Evolutionary conservation across 2,888 invertebrate genomes (phyloP).

Genomic region (Syrista parreyssii): DNA sequence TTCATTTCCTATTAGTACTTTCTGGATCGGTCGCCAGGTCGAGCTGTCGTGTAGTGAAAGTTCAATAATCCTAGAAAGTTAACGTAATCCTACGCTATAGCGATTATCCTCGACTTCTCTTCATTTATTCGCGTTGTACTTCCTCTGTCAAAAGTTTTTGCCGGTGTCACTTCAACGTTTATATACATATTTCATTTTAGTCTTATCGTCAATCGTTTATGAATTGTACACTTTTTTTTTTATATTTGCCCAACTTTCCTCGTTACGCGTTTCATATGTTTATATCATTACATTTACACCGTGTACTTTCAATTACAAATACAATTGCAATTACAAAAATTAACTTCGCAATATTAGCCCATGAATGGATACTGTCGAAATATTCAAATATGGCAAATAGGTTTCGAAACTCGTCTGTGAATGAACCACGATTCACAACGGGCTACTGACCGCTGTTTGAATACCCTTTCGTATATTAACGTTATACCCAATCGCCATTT

Average conservation of each 20-base stretch:
- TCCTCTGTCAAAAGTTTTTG: neutral
- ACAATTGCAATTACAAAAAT: too few relatives aligned
- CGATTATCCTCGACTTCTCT: conserved; percentile 41
- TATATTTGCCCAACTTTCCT: too few relatives aligned
- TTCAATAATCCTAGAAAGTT: conserved; percentile 45
- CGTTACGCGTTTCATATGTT: neutral
- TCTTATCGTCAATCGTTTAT: too few relatives aligned
- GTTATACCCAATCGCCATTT: neutral
- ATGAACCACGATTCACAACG: neutral
- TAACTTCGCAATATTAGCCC: neutral
- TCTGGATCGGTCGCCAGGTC: neutral
- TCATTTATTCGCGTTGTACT: conserved; percentile 37
- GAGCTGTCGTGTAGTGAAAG: conserved; percentile 34
- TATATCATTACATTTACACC: neutral
- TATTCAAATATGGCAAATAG: too few relatives aligned
- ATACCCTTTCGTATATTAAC: neutral
- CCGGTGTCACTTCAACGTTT: neutral
- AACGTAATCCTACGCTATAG: conserved; percentile 37
- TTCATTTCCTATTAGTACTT: conserved; percentile 17
- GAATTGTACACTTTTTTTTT: too few relatives aligned
- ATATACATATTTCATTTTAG: too few relatives aligned
- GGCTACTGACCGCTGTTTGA: neutral
- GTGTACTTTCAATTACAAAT: neutral
- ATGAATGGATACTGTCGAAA: neutral
- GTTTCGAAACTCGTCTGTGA: neutral